Base-by-base conservation (phyloP, 2,797 vertebrate species). In the Caiman crocodilus region DNA sequence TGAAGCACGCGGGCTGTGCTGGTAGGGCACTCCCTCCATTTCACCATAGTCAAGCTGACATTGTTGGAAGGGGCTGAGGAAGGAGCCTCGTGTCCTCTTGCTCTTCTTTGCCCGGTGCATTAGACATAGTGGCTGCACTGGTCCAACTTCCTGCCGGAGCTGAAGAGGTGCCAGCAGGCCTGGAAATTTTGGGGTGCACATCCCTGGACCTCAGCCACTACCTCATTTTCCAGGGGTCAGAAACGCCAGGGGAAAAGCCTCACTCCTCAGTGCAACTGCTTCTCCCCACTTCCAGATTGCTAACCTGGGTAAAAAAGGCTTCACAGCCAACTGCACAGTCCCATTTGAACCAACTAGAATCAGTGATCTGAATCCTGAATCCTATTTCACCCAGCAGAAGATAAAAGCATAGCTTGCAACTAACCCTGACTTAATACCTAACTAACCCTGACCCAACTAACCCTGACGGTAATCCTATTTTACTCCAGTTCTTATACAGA, bases 81-180 rank as follows among this genome's bases (percentile, higher is more conserved):
- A 35, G 17, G 18, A 35, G 32, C 18, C 10, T 35, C 18, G 12
- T 69, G 23, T 73, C 21, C 35, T 50, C 69, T 26, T 21, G 23
- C 21, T 35, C 14, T 50, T 14, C 69, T 35, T 35, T 57, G 35
- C 1, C 6, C 4, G 25, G 42, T 4, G 32, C 2, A 5, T 0
- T 1, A 17, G n/a, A 14, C 35, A 76, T 0, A 69, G 74, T 84
- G 69, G 18, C 25, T 73, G 28, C 58, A 42, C 42, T 42, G 42
- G 42, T 42, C 42, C 42, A 42, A 10, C 42, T 42, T 42, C 9
- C 42, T 42, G 42, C 42, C 42, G 14, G 67, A 16, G 30, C 32
- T 35, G 18, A 69, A 13, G 7, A 69, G 7, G 20, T 69, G 30
- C 12, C 67, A 69, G 30, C 30, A 13, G 30, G 67, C 30, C 21